These are phyloP conservation scores for Drosophila neutralis DNA, from an alignment of 2,888 invertebrate genomes.

Conservation along the genomic window DNA sequence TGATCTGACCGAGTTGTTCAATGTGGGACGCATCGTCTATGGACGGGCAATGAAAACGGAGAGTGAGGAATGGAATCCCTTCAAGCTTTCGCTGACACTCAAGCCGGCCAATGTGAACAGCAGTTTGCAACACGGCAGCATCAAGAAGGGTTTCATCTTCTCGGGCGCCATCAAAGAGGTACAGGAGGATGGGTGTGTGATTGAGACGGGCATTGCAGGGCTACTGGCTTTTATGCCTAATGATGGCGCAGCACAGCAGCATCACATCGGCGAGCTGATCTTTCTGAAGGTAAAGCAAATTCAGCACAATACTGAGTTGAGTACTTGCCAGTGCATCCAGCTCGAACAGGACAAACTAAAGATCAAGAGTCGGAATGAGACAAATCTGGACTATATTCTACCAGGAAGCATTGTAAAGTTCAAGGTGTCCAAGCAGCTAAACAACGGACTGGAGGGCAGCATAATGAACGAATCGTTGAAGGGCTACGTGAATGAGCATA, in stretches of 20 bases:
- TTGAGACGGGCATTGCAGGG: constrained; percentile 92
- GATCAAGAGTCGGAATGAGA: constrained; percentile 80
- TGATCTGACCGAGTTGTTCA: constrained; percentile 85
- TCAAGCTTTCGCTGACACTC: constrained; percentile 86
- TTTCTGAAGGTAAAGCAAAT: constrained; percentile 81
- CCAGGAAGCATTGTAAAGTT: constrained; percentile 84
- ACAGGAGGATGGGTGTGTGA: constrained; percentile 94
- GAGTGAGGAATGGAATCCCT: constrained; percentile 79
- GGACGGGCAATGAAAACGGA: constrained; percentile 86
- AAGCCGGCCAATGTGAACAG: constrained; percentile 88
- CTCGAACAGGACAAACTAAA: constrained; percentile 68
- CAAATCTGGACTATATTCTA: constrained; percentile 84
- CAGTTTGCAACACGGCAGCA: constrained; percentile 85
- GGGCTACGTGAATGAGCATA: constrained; percentile 84
- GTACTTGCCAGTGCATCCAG: constrained; percentile 81
- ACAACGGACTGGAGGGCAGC: constrained; percentile 85
- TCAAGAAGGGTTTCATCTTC: constrained; percentile 87
- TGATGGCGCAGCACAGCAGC: constrained; percentile 47
- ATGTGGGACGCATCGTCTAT: constrained; percentile 87
- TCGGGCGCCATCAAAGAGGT: constrained; percentile 90
- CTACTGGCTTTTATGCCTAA: constrained; percentile 89
- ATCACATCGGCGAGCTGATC: constrained; percentile 77
- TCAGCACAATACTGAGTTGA: constrained; percentile 68
- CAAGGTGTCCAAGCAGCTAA: constrained; percentile 82
- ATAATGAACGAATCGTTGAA: constrained; percentile 85